phyloP scores from a whole-genome alignment of 2,113 vertebrate species.

The Gracilinanus agilis region DNA sequence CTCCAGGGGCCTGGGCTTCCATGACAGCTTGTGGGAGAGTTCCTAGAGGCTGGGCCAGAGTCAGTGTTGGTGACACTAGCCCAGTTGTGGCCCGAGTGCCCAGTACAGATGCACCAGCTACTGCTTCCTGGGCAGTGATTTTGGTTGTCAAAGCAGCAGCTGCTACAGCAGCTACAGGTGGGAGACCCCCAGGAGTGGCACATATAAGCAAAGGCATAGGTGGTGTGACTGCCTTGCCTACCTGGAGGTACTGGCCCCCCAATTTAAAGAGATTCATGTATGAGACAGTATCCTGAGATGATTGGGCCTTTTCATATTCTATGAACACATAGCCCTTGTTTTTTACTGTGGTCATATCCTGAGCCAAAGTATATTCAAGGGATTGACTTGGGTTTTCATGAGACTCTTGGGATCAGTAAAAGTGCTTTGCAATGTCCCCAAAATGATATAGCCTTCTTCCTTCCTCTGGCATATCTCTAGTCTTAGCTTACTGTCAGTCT shows the following conservation, averaged over 20 bases:
- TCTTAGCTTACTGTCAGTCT: too few relatives aligned
- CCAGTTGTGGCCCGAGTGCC: slow-evolving; percentile 93
- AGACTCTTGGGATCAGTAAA: too few relatives aligned
- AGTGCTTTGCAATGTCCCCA: too few relatives aligned
- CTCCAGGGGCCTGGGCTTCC: too few relatives aligned
- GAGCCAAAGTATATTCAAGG: slow-evolving; percentile 94
- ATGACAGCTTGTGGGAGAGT: too few relatives aligned
- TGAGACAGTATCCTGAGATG: slow-evolving; percentile 96
- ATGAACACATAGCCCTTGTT: slow-evolving; percentile 99
- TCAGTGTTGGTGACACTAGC: too few relatives aligned
- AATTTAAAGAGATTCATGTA: slow-evolving; percentile 99
- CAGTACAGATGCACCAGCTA: slow-evolving; percentile 95
- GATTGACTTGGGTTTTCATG: too few relatives aligned
- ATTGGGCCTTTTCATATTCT: slow-evolving; percentile 99
- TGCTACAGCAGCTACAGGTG: slow-evolving; percentile 93
- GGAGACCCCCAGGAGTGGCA: slow-evolving; percentile 92
- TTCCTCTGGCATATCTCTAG: too few relatives aligned
- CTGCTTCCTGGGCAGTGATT: slow-evolving; percentile 99
- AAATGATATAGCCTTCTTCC: too few relatives aligned
- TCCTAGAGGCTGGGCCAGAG: too few relatives aligned
- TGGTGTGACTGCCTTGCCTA: too few relatives aligned
- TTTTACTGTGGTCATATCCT: slow-evolving; percentile 96
- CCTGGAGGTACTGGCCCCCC: slow-evolving; percentile 95
- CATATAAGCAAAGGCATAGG: too few relatives aligned
- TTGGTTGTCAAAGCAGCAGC: slow-evolving; percentile 95